A percentile compares a stretch with the other conserved stretches of the same genome.
Conservation (phyloP, 2,113 vertebrate species). For the Sebastes fasciatus region DNA sequence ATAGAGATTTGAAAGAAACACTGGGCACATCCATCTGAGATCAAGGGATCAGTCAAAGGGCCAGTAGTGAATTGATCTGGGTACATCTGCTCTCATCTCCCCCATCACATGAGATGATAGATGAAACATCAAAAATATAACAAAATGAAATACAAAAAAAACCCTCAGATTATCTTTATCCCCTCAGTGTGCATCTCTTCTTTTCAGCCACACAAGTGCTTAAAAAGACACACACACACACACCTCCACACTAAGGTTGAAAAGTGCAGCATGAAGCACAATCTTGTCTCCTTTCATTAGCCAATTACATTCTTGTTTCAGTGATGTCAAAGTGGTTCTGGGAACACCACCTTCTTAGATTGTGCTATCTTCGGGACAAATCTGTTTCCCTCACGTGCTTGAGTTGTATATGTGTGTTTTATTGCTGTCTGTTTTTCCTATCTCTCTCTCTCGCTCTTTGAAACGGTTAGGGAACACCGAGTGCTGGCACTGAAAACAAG, state of each 20-base stretch:
- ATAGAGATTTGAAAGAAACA: constrained; percentile 15
- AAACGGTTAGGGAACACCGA: constrained; percentile 50
- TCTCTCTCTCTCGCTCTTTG: constrained; percentile 29
- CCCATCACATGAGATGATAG: not conserved
- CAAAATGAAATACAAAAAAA: not conserved
- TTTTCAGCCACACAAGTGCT: constrained; percentile 13
- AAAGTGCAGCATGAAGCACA: constrained; percentile 65
- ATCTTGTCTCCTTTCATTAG: constrained; percentile 78
- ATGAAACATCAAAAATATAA: not conserved
- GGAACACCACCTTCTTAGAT: constrained; percentile 70
- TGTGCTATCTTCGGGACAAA: constrained; percentile 70
- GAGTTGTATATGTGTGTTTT: constrained; percentile 53
- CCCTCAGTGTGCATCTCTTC: not conserved
- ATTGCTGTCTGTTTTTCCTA: constrained; percentile 44
- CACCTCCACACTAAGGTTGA: constrained; percentile 42
- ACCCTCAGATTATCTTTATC: not conserved
- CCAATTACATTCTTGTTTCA: constrained; percentile 68
- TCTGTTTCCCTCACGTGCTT: constrained; percentile 58
- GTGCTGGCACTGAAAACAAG: constrained; percentile 35
- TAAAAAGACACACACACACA: constrained; percentile 27
- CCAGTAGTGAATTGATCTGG: not conserved
- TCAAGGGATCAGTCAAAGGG: not conserved
- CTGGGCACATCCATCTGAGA: not conserved
- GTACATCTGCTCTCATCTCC: not conserved
- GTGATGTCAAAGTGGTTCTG: constrained; percentile 72